Base-by-base conservation (phyloP, 2,888 invertebrate genomes). In the Griposia aprilina region DNA sequence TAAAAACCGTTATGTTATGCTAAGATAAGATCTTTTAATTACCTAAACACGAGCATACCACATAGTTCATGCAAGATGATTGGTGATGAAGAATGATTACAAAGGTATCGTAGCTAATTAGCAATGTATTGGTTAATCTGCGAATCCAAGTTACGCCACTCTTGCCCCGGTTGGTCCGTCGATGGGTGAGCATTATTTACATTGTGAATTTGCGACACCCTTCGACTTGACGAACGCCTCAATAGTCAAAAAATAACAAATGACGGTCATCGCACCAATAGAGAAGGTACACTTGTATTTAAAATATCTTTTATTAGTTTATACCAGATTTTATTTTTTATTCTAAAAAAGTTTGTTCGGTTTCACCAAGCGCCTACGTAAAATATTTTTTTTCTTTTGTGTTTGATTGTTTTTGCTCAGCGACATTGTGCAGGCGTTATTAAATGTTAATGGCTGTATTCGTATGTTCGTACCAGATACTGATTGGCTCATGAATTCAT, bases 381-480 rank as follows among this genome's bases (percentile, higher is more conserved):
- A 63, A 0, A 11, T 8, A 13, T 26, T 1, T 11, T 0, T 4
- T 50, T 55, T 23, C 0, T 15, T 20, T 4, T 4, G 10, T 23
- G 17, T 57, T 20, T 30, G 3, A 17, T 5, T 13, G 15, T 45
- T n/a, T 67, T 63, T 83, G 86, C 86, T 80, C 57, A 26, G 13
- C 0, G 0, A 50, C 30, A 65, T 70, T 41, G 0, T 3, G 8
- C 8, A 82, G 84, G 82, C 75, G 66, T 57, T 41, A 69, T 7
- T 4, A n/a, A 65, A 41, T 41, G 23, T 41, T 59, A 3, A 6
- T 17, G 17, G 17, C 3, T 17, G 17, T 17, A 57, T 36, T 36
- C 17, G 6, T n/a, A 36, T 11, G n/a, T 20, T 20, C 11, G 11
- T 36, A n/a, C 23, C 2, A 17, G 50, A 50, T 30, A 68, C 5